phyloP scores from a whole-genome alignment of 2,888 invertebrate species.

The Drosophila histrio region DNA sequence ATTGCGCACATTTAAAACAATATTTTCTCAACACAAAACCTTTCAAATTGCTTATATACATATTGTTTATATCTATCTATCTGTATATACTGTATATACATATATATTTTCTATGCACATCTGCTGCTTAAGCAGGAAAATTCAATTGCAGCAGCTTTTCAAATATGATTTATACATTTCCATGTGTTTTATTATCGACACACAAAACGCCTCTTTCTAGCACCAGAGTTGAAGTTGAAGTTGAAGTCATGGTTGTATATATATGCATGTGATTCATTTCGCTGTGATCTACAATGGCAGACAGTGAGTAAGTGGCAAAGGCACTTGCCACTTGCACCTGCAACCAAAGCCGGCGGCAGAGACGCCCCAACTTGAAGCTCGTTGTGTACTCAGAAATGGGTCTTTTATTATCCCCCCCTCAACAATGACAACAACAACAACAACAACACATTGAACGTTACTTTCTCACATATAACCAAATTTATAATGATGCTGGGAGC shows the following conservation, averaged over 20 bases:
- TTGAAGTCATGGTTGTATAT: slow-evolving; percentile 23
- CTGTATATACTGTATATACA: background rate
- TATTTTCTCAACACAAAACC: slow-evolving; percentile 61
- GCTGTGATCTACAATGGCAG: slow-evolving; percentile 57
- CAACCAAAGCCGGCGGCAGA: slow-evolving; percentile 3
- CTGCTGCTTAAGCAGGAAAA: slow-evolving; percentile 41
- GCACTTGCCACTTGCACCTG: slow-evolving; percentile 32
- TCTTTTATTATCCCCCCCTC: slow-evolving; percentile 45
- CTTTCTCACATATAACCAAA: slow-evolving; percentile 58
- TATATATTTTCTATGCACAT: slow-evolving; percentile 16
- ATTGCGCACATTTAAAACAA: slow-evolving; percentile 68
- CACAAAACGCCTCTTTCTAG: slow-evolving; percentile 66
- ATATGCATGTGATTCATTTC: slow-evolving; percentile 63
- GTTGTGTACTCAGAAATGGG: slow-evolving; percentile 28
- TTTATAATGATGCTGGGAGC: background rate
- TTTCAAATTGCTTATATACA: slow-evolving; percentile 47
- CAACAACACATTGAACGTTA: slow-evolving; percentile 18
- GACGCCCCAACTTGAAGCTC: slow-evolving; percentile 46
- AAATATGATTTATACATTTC: slow-evolving; percentile 71
- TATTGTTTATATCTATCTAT: background rate
- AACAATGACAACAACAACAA: background rate
- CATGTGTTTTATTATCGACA: slow-evolving; percentile 66
- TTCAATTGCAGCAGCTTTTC: slow-evolving; percentile 54
- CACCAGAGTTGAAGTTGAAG: slow-evolving; percentile 39
- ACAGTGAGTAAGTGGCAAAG: slow-evolving; percentile 26